These are phyloP conservation scores for Pedionomus torquatus DNA, from an alignment of 2,113 vertebrate genomes.

Conservation along the genomic window DNA sequence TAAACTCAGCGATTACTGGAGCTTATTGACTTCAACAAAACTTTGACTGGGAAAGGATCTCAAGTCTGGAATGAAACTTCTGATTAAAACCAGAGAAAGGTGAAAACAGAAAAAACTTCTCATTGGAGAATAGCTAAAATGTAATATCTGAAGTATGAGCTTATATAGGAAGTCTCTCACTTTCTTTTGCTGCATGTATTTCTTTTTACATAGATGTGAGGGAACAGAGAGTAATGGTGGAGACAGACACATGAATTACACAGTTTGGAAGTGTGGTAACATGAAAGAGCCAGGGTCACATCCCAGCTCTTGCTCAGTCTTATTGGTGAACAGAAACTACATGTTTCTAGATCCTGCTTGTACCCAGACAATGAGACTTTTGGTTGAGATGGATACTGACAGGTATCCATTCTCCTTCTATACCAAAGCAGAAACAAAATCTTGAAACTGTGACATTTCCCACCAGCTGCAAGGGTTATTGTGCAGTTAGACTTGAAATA, in stretches of 20 bases:
- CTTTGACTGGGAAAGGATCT: not conserved
- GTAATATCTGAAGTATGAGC: not conserved
- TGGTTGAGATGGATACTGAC: not conserved
- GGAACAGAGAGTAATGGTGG: not conserved
- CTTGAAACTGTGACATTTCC: not conserved
- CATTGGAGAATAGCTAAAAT: not conserved
- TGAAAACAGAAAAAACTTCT: not conserved
- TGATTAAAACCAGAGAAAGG: not conserved
- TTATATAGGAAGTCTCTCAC: not conserved
- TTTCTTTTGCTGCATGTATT: not conserved
- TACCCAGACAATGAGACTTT: not conserved
- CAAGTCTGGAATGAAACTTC: not conserved
- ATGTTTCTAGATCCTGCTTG: not conserved
- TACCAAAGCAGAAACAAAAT: not conserved
- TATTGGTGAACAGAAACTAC: not conserved
- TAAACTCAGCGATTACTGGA: not conserved
- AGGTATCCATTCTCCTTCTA: not conserved
- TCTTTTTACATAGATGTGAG: not conserved
- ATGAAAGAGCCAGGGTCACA: not conserved
- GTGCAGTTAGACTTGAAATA: not conserved
- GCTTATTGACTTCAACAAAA: not conserved
- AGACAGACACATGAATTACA: not conserved
- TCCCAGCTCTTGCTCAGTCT: not conserved
- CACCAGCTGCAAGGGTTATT: not conserved
- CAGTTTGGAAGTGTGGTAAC: not conserved